Conservation (phyloP, 2,888 invertebrate genomes). For the Phyto melanocephala region DNA sequence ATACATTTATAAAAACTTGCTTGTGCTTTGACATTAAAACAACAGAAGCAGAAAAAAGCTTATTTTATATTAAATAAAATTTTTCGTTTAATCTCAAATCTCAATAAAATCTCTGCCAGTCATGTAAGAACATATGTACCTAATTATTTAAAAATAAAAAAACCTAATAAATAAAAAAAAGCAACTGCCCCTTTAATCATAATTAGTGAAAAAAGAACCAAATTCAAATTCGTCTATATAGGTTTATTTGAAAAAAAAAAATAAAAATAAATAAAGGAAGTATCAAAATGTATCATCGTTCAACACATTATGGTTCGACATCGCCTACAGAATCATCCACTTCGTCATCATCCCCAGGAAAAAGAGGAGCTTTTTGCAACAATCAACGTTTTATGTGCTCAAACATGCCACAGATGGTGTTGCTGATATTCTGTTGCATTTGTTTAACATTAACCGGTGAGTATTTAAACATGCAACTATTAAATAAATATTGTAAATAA, state of each 20-base stretch:
- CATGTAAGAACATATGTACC: no score
- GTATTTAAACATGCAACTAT: background rate
- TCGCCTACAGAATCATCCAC: slow-evolving; percentile 10
- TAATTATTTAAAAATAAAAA: slow-evolving; percentile 19
- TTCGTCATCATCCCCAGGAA: background rate
- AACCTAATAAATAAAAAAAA: background rate
- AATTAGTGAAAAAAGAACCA: slow-evolving; percentile 2
- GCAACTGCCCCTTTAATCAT: slow-evolving; percentile 39
- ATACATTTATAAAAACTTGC: background rate
- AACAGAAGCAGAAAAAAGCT: background rate
- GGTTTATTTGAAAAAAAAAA: background rate
- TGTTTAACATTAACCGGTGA: slow-evolving; percentile 46
- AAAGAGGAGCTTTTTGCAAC: background rate
- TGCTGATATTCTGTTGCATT: slow-evolving; percentile 50
- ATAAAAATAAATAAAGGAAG: background rate
- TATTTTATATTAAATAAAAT: slow-evolving; percentile 26
- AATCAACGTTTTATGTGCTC: slow-evolving; percentile 15
- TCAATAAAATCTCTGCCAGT: slow-evolving; percentile 43
- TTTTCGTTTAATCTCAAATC: slow-evolving; percentile 42
- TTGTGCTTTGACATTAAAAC: background rate
- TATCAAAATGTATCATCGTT: slow-evolving; percentile 32
- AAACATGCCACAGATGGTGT: slow-evolving; percentile 43
- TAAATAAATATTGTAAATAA: background rate
- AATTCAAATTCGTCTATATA: background rate
- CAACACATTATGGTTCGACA: background rate